Conservation (phyloP, 2,797 vertebrate genomes). For the Hoplostethus atlanticus region DNA sequence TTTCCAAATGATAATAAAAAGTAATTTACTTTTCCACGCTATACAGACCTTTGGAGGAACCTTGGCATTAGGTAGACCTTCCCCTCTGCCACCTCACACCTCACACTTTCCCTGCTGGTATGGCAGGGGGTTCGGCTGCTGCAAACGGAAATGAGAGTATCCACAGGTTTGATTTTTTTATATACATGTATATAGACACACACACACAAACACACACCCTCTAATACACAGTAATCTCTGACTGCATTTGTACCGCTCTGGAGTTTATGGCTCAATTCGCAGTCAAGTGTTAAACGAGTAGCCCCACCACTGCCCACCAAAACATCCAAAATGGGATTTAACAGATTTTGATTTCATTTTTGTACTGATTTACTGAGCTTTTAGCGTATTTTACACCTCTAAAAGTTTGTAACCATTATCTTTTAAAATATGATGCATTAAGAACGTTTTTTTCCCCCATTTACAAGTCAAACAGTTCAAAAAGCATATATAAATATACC, state of each 20-base stretch:
- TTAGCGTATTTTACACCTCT: background rate
- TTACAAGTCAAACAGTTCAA: no score
- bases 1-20: no score
- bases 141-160: background rate
- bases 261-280: no score
- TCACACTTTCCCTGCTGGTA: background rate
- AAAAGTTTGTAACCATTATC: background rate
- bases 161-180: background rate
- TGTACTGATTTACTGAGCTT: background rate
- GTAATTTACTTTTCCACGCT: no score
- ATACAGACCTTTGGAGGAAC: background rate
- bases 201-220: no score
- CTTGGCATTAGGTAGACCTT: background rate
- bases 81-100: background rate
- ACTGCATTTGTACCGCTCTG: no score
- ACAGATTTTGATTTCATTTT: background rate
- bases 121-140: background rate
- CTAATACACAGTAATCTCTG: no score
- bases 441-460: background rate
- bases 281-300: no score
- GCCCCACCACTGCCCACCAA: no score
- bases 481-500: no score
- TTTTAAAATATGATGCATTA: background rate
- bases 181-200: no score
- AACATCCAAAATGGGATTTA: no score